Evolutionary conservation across 2,113 vertebrate genomes (phyloP), one percentile per base, ranked within the genome.

Genomic region (Lasiurus borealis): DNA sequence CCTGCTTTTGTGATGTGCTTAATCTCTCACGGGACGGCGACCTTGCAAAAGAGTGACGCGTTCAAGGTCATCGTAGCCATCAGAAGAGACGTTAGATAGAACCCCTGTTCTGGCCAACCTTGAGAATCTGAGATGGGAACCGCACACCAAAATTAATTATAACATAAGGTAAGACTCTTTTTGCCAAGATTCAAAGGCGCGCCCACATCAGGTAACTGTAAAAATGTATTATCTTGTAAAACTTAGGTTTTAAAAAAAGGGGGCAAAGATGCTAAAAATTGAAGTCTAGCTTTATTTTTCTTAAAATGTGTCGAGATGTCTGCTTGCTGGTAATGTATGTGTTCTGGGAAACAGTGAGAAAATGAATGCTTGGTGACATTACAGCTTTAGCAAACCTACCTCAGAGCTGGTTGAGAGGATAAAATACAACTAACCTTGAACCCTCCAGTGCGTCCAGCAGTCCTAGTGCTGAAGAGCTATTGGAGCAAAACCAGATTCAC

Each of bases 141-240:
- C 31, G 44, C 44, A 25, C 73, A 59, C 52, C 40, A 91, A 85
- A 80, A 57, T 59, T 90, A 86, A 72, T 83, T 23, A 44, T 9
- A n/a, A 54, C 25, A 40, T 57, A 82, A 94, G 54, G 75, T 78
- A 52, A 78, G 44, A 82, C 73, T 48, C 19, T 85, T 94, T 95
- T 72, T 92, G 90, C 77, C 89, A 96, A 78, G 46, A 84, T 85
- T 62, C 52, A 52, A 92, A 93, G 82, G n/a, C 93, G 14, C 91
- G 81, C 36, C 85, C 80, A 73, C 8, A 91, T 90, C 83, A 95
- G 93, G 89, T 84, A 54, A 82, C 12, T 96, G 91, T 97, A 95
- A 97, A 97, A 96, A 95, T 97, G 94, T 97, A 95, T 94, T 91
- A 95, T 95, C 88, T 95, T 97, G 94, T 97, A 97, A 96, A 90